Base-by-base conservation (phyloP, 1,140 invertebrate species). In the Melitaea cinxia region DNA sequence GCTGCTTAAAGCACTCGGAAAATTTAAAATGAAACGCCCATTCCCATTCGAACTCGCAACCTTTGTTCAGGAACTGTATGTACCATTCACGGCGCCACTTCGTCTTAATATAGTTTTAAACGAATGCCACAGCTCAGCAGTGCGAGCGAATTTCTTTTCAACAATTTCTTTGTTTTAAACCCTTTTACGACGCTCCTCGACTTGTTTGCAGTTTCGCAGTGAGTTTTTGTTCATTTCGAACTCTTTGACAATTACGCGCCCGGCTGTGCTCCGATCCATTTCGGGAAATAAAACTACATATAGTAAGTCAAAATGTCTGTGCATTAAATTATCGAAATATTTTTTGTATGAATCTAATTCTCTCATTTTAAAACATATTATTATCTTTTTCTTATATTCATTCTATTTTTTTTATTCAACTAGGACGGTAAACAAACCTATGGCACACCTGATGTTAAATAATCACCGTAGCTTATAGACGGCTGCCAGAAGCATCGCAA, bases 111-210 rank as follows among this genome's bases (percentile, higher is more conserved):
- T 37, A 37, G 35, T 37, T 37, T 15, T 30, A 54, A 54, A 15
- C 28, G 35, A 37, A 37, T 37, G 1, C 35, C 35, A 37, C 24
- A 30, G 33, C 57, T 59, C 45, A 49, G 45, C 57, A 35, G 57
- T 30, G 30, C 30, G 30, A 33, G 17, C 17, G 21, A 59, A 35
- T 30, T 47, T 17, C 42, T 50, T 59, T 15, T 12, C 12, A 50
- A 59, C 45, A 59, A 59, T 59, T 50, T 50, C 57, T 59, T 50
- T 33, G 57, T 47, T 35, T n/a, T 50, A 59, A 28, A 50, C 26
- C 45, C 33, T 45, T 59, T 54, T 54, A 23, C 52, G 19, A 2
- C 30, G 52, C 28, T 54, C 30, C 30, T 54, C 28, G 52, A 54
- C 17, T 37, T 37, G 35, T 37, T 37, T 37, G 35, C 12, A 37